Percentiles rank a stretch among this genome's conserved stretches.
Evolutionary conservation across 92 coral and sea anemone species (phyloP).

Genomic region (Epizoanthus illoricatus): DNA sequence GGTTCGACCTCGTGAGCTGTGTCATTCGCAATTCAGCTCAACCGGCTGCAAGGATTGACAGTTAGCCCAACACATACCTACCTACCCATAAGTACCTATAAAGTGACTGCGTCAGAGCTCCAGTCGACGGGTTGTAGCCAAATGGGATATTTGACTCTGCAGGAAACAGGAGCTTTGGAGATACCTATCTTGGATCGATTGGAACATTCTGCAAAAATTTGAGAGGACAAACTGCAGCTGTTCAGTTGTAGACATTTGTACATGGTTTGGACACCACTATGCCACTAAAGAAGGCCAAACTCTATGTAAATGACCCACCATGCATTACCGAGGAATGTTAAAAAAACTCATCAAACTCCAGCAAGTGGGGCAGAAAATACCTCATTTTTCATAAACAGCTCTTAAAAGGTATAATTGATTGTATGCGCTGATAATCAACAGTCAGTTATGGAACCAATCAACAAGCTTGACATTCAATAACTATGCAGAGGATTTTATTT

Average conservation of each 20-base stretch:
- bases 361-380: too few relatives aligned
- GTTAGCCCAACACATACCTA: too few relatives aligned
- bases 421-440: too few relatives aligned
- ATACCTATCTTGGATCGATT: slow-evolving; percentile 18
- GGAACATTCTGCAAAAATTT: slow-evolving; percentile 5
- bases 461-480: too few relatives aligned
- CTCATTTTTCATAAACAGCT: too few relatives aligned
- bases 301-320: slow-evolving; percentile 23
- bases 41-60: too few relatives aligned
- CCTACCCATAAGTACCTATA: too few relatives aligned
- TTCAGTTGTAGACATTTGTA: slow-evolving; percentile 7
- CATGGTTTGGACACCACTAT: neutral
- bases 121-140: slow-evolving; percentile 15
- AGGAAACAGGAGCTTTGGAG: slow-evolving; percentile 40
- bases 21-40: too few relatives aligned
- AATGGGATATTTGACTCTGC: slow-evolving; percentile 33
- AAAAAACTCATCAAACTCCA: neutral
- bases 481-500: too few relatives aligned
- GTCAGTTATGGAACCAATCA: too few relatives aligned
- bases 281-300: slow-evolving; percentile 7
- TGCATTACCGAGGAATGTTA: neutral
- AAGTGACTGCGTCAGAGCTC: neutral
- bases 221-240: slow-evolving; percentile 30
- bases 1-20: too few relatives aligned
- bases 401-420: too few relatives aligned